Conservation (phyloP, 2,797 vertebrate genomes). For the Sciurus carolinensis region DNA sequence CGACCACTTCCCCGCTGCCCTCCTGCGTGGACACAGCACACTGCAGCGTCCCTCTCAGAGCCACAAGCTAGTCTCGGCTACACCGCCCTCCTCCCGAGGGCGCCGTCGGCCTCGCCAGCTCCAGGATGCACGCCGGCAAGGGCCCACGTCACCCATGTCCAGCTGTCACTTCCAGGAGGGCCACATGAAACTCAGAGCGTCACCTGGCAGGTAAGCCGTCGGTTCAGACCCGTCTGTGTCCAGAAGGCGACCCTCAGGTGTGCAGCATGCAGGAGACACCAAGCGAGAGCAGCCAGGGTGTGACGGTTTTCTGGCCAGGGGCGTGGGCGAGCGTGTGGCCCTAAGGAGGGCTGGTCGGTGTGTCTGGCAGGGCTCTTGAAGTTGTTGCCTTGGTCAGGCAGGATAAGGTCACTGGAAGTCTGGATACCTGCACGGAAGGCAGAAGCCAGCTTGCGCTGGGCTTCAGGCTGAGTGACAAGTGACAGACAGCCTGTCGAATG, state of each 20-base stretch:
- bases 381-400: neutral
- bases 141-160: too few relatives aligned
- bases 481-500: neutral
- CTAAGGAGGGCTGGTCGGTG: rapidly evolving
- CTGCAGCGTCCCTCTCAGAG: rapidly evolving
- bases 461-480: neutral
- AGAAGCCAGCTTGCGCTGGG: neutral
- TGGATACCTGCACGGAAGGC: neutral
- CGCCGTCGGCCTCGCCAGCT: neutral
- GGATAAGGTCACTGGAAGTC: too few relatives aligned
- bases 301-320: neutral
- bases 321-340: neutral
- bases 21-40: too few relatives aligned
- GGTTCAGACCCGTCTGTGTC: neutral
- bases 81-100: neutral
- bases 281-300: neutral
- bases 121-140: neutral
- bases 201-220: neutral
- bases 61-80: rapidly evolving
- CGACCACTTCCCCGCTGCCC: too few relatives aligned
- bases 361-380: neutral
- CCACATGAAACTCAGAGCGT: neutral
- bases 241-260: neutral
- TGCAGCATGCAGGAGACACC: neutral
- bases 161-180: neutral